These are phyloP conservation scores for Abscondita cerata DNA, from an alignment of 2,888 invertebrate species.

Conservation along the genomic window DNA sequence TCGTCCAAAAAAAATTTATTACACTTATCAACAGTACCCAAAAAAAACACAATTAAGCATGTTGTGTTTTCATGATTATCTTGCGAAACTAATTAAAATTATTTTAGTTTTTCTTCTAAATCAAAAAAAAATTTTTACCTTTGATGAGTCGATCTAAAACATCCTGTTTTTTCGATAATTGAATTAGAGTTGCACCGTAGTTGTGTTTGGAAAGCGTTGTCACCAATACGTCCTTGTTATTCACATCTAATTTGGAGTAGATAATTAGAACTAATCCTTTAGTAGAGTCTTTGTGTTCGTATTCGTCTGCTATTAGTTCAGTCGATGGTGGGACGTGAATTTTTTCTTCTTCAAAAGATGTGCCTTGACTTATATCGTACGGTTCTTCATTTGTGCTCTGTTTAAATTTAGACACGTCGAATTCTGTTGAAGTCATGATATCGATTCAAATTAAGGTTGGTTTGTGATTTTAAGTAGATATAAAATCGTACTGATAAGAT, in stretches of 20 bases:
- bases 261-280: slow-evolving; percentile 38
- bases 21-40: slow-evolving; percentile 33
- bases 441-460: too few relatives aligned
- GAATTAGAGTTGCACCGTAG: too few relatives aligned
- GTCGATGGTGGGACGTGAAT: slow-evolving; percentile 51
- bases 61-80: slow-evolving; percentile 34
- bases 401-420: too few relatives aligned
- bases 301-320: slow-evolving; percentile 54
- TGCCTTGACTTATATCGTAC: too few relatives aligned
- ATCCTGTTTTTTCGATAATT: too few relatives aligned
- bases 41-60: slow-evolving; percentile 48
- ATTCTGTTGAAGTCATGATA: too few relatives aligned
- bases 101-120: neutral
- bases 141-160: too few relatives aligned
- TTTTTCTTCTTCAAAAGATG: slow-evolving; percentile 24
- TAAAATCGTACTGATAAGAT: too few relatives aligned
- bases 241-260: slow-evolving; percentile 27
- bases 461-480: too few relatives aligned
- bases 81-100: slow-evolving; percentile 32
- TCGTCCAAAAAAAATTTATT: slow-evolving; percentile 32
- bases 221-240: slow-evolving; percentile 23
- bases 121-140: too few relatives aligned
- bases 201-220: too few relatives aligned
- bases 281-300: slow-evolving; percentile 40
- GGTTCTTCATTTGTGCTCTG: neutral